Conservation (phyloP, 2,888 invertebrate species). For the Euclidia mi region DNA sequence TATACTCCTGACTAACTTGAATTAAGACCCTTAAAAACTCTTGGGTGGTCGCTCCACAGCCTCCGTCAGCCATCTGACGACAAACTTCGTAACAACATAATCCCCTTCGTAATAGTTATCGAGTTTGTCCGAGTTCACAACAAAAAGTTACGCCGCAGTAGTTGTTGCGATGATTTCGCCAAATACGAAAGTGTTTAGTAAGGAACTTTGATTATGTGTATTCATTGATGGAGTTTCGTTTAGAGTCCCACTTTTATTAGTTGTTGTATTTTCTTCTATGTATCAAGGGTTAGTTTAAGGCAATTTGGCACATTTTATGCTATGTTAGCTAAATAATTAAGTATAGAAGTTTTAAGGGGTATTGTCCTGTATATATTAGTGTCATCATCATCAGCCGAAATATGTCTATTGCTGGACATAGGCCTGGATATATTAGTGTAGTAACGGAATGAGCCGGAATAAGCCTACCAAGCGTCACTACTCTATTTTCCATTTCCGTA, state of each 20-base stretch:
- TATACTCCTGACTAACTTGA: too few species aligned
- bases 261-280: background rate
- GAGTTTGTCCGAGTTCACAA: slow-evolving; percentile 22
- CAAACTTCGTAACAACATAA: slow-evolving; percentile 10
- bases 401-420: too few species aligned
- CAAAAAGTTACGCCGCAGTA: slow-evolving; percentile 24
- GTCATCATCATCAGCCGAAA: too few species aligned
- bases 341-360: too few species aligned
- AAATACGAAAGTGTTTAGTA: slow-evolving; percentile 25
- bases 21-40: background rate
- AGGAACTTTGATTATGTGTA: slow-evolving; percentile 1
- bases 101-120: slow-evolving; percentile 23
- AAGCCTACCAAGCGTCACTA: too few species aligned
- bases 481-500: too few species aligned
- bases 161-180: slow-evolving; percentile 21
- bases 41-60: background rate
- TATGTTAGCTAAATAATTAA: too few species aligned
- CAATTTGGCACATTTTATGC: too few species aligned
- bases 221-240: background rate
- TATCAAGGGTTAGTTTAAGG: too few species aligned
- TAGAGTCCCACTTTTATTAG: background rate
- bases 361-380: too few species aligned
- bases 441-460: too few species aligned
- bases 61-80: background rate
- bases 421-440: too few species aligned